These are phyloP conservation scores for Salticus scenicus DNA, from an alignment of 2,888 invertebrate genomes.

Conservation along the genomic window DNA sequence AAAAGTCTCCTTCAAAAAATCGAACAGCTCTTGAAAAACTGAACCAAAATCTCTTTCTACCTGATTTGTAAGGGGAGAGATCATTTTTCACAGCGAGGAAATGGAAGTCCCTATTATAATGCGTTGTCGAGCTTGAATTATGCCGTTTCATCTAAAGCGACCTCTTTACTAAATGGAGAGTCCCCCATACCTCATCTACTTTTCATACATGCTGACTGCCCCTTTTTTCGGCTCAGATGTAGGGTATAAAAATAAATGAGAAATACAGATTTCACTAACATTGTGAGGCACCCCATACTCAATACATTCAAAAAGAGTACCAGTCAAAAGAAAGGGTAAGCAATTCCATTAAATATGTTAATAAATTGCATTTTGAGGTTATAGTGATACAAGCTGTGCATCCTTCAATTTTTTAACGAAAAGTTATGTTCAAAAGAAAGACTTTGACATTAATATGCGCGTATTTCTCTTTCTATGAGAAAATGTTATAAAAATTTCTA, in stretches of 20 bases:
- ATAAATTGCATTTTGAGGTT: no score
- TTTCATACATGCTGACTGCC: constrained; percentile 57
- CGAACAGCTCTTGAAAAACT: constrained; percentile 3
- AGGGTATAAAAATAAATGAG: background rate
- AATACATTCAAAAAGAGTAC: no score
- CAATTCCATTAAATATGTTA: no score
- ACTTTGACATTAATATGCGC: no score
- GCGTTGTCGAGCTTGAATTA: constrained; percentile 29
- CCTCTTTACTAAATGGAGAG: constrained; percentile 33
- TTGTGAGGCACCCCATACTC: no score
- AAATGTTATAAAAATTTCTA: no score
- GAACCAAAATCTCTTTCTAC: constrained; percentile 19
- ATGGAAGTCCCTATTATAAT: constrained; percentile 15
- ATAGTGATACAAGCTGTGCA: no score
- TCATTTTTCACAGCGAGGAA: constrained; percentile 21
- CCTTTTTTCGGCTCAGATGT: constrained; percentile 15
- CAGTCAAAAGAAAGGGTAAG: no score
- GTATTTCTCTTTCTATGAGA: no score
- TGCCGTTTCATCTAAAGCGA: constrained; percentile 45
- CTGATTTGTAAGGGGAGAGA: constrained; percentile 24
- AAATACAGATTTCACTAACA: background rate
- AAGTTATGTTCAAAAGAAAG: no score
- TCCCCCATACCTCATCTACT: constrained; percentile 46
- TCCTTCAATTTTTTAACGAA: no score
- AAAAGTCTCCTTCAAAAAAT: background rate